Base-by-base conservation (phyloP, 2,888 invertebrate species). In the Stenodema calcarata region DNA sequence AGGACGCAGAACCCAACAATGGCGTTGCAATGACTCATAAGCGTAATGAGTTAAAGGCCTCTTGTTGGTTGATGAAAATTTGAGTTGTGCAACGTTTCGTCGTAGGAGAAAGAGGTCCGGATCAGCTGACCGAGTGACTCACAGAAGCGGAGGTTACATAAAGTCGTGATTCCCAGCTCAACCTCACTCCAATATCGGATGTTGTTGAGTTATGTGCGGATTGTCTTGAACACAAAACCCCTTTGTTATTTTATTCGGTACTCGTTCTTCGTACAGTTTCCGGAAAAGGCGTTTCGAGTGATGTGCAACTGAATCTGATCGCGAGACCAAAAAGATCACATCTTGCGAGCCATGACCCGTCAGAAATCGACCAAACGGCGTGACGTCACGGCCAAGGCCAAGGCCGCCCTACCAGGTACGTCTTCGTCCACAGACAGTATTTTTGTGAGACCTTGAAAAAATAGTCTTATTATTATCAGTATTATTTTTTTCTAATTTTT, bases 131-230 rank as follows among this genome's bases (percentile, higher is more conserved):
- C 28, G 28, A 4, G 44, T 78, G 78, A 78, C 23, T 78, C 78
- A 78, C 78, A 75, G 18, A 78, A 78, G 16, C 78, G 42, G 78
- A 78, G 78, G 76, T 76, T 76, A 44, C 78, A 44, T 78, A 78
- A 44, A 78, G 62, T 23, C 18, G 62, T 18, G 62, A 62, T 62
- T 62, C 62, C 27, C 62, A 23, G 0, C 62, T 11, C 62, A 23
- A 27, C 62, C 62, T 23, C 62, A 62, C 27, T 62, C 27, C 62
- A 62, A 23, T 62, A 62, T 27, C 62, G 62, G 62, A 11, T n/a
- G 18, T 27, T 62, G 62, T 62, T 62, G 18, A 11, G 62, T 62
- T 62, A 2, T 23, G 62, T 23, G 2, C 62, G 12, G 62, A 4
- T 23, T 62, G 0, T 35, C 35, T 35, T 35, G 7, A 35, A 35